These are phyloP conservation scores for Drosophila lowei DNA, from an alignment of 1,140 invertebrate species.

Conservation along the genomic window DNA sequence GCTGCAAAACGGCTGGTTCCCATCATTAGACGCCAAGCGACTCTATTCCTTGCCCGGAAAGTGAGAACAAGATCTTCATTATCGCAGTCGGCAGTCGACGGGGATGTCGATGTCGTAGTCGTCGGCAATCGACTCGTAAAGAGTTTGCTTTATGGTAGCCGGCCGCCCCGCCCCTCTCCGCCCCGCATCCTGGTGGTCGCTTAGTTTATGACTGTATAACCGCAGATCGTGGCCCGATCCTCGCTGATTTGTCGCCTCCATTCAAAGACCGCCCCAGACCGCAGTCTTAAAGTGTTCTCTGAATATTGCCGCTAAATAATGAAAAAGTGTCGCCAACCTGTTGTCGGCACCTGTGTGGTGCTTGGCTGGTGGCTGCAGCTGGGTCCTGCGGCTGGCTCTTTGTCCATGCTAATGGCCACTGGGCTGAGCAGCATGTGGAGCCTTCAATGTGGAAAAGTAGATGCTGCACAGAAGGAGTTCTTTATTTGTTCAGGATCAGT, in stretches of 20 bases:
- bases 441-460: too few relatives aligned
- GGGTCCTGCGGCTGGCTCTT: too few relatives aligned
- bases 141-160: slow-evolving; percentile 60
- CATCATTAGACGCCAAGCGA: slow-evolving; percentile 22
- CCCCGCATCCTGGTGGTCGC: slow-evolving; percentile 45
- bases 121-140: slow-evolving; percentile 54
- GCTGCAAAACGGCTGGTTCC: slow-evolving; percentile 5
- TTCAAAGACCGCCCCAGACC: slow-evolving; percentile 13
- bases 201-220: slow-evolving; percentile 60
- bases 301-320: slow-evolving; percentile 8
- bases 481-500: too few relatives aligned
- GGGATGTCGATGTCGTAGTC: slow-evolving; percentile 35
- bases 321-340: neutral
- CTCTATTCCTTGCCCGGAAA: slow-evolving; percentile 19
- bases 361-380: too few relatives aligned
- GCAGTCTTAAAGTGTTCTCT: slow-evolving; percentile 27
- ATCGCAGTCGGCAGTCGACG: slow-evolving; percentile 25
- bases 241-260: slow-evolving; percentile 60
- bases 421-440: too few relatives aligned
- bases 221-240: slow-evolving; percentile 42
- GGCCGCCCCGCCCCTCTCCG: neutral
- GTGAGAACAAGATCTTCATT: slow-evolving; percentile 68
- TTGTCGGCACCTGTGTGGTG: too few relatives aligned
- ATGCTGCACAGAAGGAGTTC: too few relatives aligned
- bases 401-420: too few relatives aligned